phyloP scores from a whole-genome alignment of 2,113 vertebrate genomes.

The Lagopus muta region DNA sequence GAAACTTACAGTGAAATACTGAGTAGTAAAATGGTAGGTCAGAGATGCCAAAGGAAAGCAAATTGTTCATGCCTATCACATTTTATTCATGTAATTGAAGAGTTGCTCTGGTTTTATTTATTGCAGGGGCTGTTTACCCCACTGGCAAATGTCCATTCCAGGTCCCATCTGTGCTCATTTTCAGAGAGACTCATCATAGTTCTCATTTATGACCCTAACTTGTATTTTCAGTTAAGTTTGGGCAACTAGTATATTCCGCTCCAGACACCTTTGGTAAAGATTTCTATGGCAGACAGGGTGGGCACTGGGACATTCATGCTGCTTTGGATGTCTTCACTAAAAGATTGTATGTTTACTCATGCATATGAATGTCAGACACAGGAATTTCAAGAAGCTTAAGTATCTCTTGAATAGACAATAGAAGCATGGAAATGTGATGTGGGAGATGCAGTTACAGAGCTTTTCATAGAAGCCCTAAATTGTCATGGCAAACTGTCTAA shows the following conservation, averaged over 20 bases:
- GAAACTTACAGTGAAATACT: conserved; percentile 16
- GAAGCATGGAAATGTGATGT: background rate
- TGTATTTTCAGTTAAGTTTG: background rate
- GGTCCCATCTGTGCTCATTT: background rate
- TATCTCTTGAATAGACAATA: background rate
- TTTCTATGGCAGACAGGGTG: background rate
- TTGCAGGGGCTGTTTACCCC: background rate
- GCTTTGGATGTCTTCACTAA: background rate
- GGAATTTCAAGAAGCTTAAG: background rate
- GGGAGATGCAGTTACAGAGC: background rate
- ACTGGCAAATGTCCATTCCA: background rate
- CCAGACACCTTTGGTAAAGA: background rate
- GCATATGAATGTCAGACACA: background rate
- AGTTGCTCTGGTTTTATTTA: background rate
- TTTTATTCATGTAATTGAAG: background rate
- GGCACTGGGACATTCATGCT: background rate
- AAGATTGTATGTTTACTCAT: background rate
- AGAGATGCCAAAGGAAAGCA: conserved; percentile 17
- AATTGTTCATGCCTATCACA: conserved; percentile 9
- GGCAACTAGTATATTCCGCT: background rate
- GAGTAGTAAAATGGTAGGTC: conserved; percentile 36
- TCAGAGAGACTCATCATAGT: background rate
- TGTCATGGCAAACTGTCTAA: background rate
- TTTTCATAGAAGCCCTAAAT: background rate
- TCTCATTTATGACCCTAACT: background rate